Evolutionary conservation across 2,888 invertebrate species (phyloP), one percentile per base, ranked within the genome.

Genomic region (Sarcophaga subvicina): DNA sequence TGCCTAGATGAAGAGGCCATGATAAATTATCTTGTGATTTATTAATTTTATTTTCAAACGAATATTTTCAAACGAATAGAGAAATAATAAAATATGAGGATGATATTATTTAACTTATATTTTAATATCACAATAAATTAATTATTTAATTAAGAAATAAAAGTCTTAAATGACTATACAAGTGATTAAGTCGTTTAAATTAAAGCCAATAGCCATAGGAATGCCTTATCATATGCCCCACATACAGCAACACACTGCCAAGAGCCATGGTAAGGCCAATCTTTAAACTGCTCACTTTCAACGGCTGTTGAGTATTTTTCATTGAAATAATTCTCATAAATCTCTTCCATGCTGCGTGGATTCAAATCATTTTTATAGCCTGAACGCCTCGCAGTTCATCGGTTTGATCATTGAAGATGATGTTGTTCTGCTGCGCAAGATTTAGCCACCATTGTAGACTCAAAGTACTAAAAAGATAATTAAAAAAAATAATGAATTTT

Each of bases 361-460:
- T 92, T 91, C 14, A 90, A 83, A 71, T 93, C 92, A 6, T 90
- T n/a, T n/a, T 49, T 90, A 90, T 60, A 93, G 79, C 93, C 11
- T 88, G 88, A 1, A 90, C 60, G 3, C 92, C 91, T 6, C 90
- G 88, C 47, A 93, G 88, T 2, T 91, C 90, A 27, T 93, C 93
- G 0, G 93, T 93, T 54, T 88, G 91, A 87, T 93, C 93, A 4
- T 90, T 90, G 85, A 97, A 97, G 62, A 97, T 93, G 0, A 97
- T 93, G 90, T 96, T 94, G 27, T 93, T 93, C 86, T 94, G 92
- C 62, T n/a, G n/a, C n/a, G n/a, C 98, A 98, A 0, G 95, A 94
- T 82, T 95, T 95, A 4, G 95, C 94, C n/a, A 98, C 95, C 60
- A 97, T 94, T 8, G 96, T 94, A 0, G 96, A 95, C 90, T 97